Conservation (phyloP, 2,797 vertebrate species). For the Cyprinella venusta region DNA sequence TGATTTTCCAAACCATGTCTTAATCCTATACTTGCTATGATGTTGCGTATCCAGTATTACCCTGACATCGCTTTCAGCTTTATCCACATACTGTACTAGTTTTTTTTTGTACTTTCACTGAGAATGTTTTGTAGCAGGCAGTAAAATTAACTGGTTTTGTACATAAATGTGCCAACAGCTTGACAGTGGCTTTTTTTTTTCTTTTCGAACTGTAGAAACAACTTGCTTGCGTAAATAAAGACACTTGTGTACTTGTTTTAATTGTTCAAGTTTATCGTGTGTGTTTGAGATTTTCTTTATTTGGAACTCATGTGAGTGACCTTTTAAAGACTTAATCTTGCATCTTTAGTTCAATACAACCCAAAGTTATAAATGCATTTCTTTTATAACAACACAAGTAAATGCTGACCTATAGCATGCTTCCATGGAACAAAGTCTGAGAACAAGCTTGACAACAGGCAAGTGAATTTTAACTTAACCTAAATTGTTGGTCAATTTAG, state of each 20-base stretch:
- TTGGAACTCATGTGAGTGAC: neutral
- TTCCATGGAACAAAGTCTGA: neutral
- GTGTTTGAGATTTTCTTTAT: neutral
- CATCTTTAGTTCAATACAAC: neutral
- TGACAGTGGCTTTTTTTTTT: constrained; percentile 85
- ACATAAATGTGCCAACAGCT: constrained; percentile 99
- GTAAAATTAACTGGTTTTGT: constrained; percentile 94
- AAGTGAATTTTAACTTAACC: neutral
- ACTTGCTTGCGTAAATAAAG: constrained; percentile 98
- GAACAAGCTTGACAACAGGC: neutral
- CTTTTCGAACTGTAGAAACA: constrained; percentile 95
- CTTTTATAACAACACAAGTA: neutral
- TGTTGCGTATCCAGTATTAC: constrained; percentile 75
- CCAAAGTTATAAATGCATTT: neutral
- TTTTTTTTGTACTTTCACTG: constrained; percentile 92
- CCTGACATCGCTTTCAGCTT: constrained; percentile 79
- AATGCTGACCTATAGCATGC: neutral
- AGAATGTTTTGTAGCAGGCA: constrained; percentile 96
- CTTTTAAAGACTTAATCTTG: neutral
- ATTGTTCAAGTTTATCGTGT: constrained; percentile 17
- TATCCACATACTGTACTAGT: constrained; percentile 74
- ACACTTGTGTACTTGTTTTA: constrained; percentile 92
- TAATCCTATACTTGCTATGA: constrained; percentile 84
- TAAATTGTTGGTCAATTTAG: neutral
- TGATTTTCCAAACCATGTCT: constrained; percentile 85